Conservation (phyloP, 35 echinoderm and acorn worm genomes). For the Patiria miniata region DNA sequence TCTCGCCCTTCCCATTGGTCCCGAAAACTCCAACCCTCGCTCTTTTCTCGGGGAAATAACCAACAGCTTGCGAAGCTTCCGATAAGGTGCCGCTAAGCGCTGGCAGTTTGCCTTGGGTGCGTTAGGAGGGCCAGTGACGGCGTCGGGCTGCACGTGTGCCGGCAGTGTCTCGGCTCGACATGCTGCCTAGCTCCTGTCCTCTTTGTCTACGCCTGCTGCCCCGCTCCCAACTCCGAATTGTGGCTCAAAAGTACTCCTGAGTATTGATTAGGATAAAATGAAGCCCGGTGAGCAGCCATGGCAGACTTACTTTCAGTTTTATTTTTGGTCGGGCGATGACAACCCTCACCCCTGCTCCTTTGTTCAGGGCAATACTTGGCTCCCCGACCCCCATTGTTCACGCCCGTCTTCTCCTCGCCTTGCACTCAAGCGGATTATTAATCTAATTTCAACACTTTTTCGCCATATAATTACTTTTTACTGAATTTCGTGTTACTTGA, state of each 20-base stretch:
- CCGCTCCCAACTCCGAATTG: slow-evolving; percentile 30
- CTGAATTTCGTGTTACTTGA: slow-evolving; percentile 86
- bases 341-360: slow-evolving; percentile 40
- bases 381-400: slow-evolving; percentile 56
- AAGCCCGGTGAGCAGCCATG: slow-evolving; percentile 48
- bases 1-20: slow-evolving; percentile 46
- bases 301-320: slow-evolving; percentile 39
- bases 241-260: slow-evolving; percentile 44
- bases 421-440: slow-evolving; percentile 77
- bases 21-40: slow-evolving; percentile 29
- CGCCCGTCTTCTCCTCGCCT: slow-evolving; percentile 74
- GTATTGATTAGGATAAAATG: slow-evolving; percentile 68
- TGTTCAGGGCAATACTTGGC: slow-evolving; percentile 60
- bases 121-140: slow-evolving; percentile 42
- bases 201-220: slow-evolving; percentile 57
- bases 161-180: slow-evolving; percentile 74
- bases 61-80: slow-evolving; percentile 49
- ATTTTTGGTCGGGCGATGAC: slow-evolving; percentile 33
- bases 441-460: slow-evolving; percentile 84
- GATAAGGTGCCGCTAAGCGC: slow-evolving; percentile 46
- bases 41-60: slow-evolving; percentile 51
- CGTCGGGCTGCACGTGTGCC: slow-evolving; percentile 76
- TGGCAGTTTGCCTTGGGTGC: slow-evolving; percentile 42
- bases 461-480: slow-evolving; percentile 86
- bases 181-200: slow-evolving; percentile 44